Conservation (phyloP, 1,140 invertebrate genomes). For the Trichonephila clavata region DNA sequence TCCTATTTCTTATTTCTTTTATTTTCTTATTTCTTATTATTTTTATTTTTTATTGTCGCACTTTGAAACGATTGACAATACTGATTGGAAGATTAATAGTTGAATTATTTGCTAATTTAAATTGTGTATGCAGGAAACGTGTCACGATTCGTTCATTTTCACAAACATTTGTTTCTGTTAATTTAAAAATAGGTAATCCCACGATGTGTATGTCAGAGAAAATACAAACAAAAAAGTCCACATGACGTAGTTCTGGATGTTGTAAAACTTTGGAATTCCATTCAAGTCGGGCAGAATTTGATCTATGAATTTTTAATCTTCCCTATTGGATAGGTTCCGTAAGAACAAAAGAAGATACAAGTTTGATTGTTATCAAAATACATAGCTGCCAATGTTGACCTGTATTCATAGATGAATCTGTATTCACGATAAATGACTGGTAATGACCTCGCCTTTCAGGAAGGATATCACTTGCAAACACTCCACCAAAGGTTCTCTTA, state of each 20-base stretch:
- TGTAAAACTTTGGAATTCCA: background rate
- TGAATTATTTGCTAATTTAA: too few relatives aligned
- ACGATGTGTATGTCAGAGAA: background rate
- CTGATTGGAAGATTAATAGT: too few relatives aligned
- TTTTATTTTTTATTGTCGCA: too few relatives aligned
- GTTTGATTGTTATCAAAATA: background rate
- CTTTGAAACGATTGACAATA: too few relatives aligned
- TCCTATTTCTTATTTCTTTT: too few relatives aligned
- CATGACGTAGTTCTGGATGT: background rate
- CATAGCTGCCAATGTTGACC: background rate
- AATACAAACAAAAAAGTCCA: conserved; percentile 8
- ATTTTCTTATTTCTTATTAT: too few relatives aligned
- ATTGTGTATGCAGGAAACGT: too few relatives aligned
- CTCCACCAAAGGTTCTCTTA: conserved; percentile 8
- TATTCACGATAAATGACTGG: background rate
- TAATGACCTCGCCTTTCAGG: background rate
- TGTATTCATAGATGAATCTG: background rate
- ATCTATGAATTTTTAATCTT: background rate
- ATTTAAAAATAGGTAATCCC: background rate
- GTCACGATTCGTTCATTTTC: background rate
- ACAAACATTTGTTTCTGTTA: background rate
- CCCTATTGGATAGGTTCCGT: background rate
- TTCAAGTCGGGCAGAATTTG: background rate
- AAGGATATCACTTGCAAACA: background rate
- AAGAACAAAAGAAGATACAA: conserved; percentile 11